Evolutionary conservation across 2,797 vertebrate genomes (phyloP).

Genomic region (Silurus aristotelis): DNA sequence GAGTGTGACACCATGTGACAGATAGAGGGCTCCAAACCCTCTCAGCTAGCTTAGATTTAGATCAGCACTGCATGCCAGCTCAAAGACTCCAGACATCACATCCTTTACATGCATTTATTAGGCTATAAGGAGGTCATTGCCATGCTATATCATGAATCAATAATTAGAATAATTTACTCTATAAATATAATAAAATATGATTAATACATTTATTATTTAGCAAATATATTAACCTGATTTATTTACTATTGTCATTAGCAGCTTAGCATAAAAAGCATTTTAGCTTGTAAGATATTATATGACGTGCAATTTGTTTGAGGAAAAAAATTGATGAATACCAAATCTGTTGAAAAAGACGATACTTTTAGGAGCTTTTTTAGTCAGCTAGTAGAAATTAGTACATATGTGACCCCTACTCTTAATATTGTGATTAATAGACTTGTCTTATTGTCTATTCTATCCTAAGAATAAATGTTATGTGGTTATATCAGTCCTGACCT

Average conservation of each 20-base stretch:
- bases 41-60: neutral
- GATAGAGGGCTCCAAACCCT: neutral
- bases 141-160: neutral
- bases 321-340: too few species aligned
- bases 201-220: neutral
- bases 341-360: too few species aligned
- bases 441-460: slow-evolving; percentile 40
- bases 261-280: neutral
- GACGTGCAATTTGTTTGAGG: neutral
- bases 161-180: neutral
- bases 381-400: neutral
- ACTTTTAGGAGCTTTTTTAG: too few species aligned
- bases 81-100: neutral
- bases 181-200: neutral
- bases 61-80: neutral
- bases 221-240: neutral
- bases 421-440: slow-evolving; percentile 18
- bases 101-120: slow-evolving; percentile 1
- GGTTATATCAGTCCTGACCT: slow-evolving; percentile 41
- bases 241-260: neutral
- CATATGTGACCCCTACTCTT: neutral
- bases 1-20: neutral
- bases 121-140: neutral
- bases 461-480: slow-evolving; percentile 30
- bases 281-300: neutral